Evolutionary conservation across 2,797 vertebrate genomes (phyloP), one percentile per base, ranked within the genome.

Genomic region (Apogon talboti): DNA sequence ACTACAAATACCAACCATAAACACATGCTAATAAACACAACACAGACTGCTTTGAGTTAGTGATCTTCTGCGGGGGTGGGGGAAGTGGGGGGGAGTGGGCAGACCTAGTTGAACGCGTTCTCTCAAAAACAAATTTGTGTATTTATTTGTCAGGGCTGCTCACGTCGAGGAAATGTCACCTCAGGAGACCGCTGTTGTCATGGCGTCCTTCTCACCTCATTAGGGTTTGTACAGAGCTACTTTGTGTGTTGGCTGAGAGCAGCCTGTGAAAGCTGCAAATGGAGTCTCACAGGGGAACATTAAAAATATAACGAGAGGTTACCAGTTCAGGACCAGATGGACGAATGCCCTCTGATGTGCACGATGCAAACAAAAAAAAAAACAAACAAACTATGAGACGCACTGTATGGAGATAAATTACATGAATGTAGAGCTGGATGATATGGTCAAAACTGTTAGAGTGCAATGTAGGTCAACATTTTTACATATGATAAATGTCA

Each of bases 21-120:
- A 90, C 71, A 79, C 85, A 78, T 46, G 67, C 75, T 83, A 79
- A 85, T 85, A 83, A 77, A 82, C 78, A 76, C 68, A 62, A 54
- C 62, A 41, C 71, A 48, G 71, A 18, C 64, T 50, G 75, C 66
- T 85, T 79, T 50, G 59, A 81, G 79, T 83, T 48, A 52, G 33
- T 76, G 81, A 80, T 84, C 61, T 60, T 33, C 8, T 33, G 30
- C 21, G 30, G 30, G 3, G 30, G 30, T 33, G 30, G 3, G 7
- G 1, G 8, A 9, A 1, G 3, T 6, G 38, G 12, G 28, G 48
- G 11, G 55, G 24, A 19, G 6, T 11, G 30, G 52, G 51, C 57
- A 60, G 71, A 62, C 46, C 60, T 35, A 65, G 73, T 71, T 47
- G 71, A 77, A 71, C 10, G 11, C 66, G 66, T 54, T 66, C 47